These are phyloP conservation scores for Latheticus oryzae DNA, from an alignment of 2,888 invertebrate species.

Conservation along the genomic window DNA sequence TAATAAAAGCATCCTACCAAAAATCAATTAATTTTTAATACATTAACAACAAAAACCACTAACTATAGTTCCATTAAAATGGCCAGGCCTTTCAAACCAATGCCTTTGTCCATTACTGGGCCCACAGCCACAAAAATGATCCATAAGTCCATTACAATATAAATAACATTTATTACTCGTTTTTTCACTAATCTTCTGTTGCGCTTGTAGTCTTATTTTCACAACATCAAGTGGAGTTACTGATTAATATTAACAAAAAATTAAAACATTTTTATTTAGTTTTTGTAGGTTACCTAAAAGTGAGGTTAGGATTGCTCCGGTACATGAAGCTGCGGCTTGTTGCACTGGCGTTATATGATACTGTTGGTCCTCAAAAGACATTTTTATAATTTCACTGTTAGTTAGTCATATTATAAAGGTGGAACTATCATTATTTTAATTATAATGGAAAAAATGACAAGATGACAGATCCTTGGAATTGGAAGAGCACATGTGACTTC, in stretches of 20 bases:
- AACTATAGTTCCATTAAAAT: slow-evolving; percentile 74
- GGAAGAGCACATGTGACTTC: no score
- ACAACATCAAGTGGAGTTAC: slow-evolving; percentile 99
- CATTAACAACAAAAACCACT: slow-evolving; percentile 47
- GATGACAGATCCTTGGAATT: no score
- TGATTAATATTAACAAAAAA: slow-evolving; percentile 64
- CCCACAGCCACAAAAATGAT: slow-evolving; percentile 91
- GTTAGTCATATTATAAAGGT: no score
- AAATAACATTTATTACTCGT: slow-evolving; percentile 90
- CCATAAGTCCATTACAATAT: slow-evolving; percentile 99
- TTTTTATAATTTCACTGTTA: slow-evolving; percentile 9
- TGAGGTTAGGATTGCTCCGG: slow-evolving; percentile 91
- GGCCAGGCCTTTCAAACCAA: slow-evolving; percentile 68
- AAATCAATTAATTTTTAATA: neutral
- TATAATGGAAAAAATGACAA: no score
- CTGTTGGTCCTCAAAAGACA: slow-evolving; percentile 75
- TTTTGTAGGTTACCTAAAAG: slow-evolving; percentile 84
- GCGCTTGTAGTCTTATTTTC: slow-evolving; percentile 96
- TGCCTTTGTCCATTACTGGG: slow-evolving; percentile 44
- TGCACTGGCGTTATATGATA: slow-evolving; percentile 83
- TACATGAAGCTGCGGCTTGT: slow-evolving; percentile 87
- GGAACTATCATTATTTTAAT: no score
- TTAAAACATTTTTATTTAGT: slow-evolving; percentile 32
- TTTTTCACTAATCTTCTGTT: slow-evolving; percentile 75
- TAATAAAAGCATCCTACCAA: slow-evolving; percentile 90